Base-by-base conservation (phyloP, 2,113 vertebrate genomes). In the Bungarus multicinctus region DNA sequence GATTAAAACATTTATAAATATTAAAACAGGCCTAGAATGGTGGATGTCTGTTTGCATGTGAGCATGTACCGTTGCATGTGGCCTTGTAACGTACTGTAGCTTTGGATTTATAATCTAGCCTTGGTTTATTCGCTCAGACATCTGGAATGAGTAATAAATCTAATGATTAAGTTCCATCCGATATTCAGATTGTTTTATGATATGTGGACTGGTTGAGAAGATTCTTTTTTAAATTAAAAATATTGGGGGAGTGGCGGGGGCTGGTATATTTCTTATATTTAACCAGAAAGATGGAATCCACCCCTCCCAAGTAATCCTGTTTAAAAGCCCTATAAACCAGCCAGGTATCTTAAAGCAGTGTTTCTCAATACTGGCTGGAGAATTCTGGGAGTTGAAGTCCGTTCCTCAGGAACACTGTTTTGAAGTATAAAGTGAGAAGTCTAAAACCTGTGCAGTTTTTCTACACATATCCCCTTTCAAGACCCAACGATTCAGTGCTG, bases 1-100 rank as follows among this genome's bases (percentile, higher is more conserved):
- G 87, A 91, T 57, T 85, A 81, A 96, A 96, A 95, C 88, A 88
- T 92, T 95, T 94, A 27, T 58, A 95, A 95, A 95, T 90, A 92
- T 91, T 50, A 87, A 92, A 92, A 54, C 93, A 34, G 0, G 91
- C 90, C 89, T 87, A 90, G 45, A 90, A 20, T n/a, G n/a, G 58
- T 54, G 34, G 43, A 47, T 39, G 11, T 92, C n/a, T 43, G 12
- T 27, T 47, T 52, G 9, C 30, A 47, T 64, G 57, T 50, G 14
- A 90, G 57, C 16, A 64, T 90, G 57, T 34, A 18, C n/a, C 12
- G 9, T 11, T n/a, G 30, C n/a, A n/a, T 20, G 8, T 90, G 47
- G 47, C 60, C 22, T 50, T 39, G n/a, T 20, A 34, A 53, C 11
- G 9, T 22, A 30, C 50, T 27, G 22, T 54, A 22, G 47, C 22